These are phyloP conservation scores for Mizuhopecten yessoensis DNA, from an alignment of 1,140 invertebrate species.

Conservation along the genomic window DNA sequence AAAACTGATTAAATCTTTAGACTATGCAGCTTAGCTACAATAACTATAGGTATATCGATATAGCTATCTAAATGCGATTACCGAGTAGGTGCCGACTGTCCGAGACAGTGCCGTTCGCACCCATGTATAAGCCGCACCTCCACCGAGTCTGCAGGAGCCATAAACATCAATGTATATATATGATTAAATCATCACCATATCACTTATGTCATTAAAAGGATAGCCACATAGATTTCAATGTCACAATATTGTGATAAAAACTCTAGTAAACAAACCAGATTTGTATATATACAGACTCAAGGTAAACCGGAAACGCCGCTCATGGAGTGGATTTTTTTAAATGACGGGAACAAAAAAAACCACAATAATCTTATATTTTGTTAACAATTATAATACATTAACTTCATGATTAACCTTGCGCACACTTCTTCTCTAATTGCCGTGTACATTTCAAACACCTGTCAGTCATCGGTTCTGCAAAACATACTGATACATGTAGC, in stretches of 20 bases:
- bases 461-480: no score
- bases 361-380: background rate
- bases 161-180: conserved; percentile 27
- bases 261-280: conserved; percentile 33
- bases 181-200: conserved; percentile 26
- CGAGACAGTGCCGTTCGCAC: background rate
- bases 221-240: background rate
- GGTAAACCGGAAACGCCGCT: no score
- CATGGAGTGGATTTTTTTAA: no score
- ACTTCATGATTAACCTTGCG: no score
- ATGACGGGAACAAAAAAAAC: background rate
- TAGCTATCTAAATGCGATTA: background rate
- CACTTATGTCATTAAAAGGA: conserved; percentile 34
- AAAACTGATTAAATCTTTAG: conserved; percentile 1
- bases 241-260: conserved; percentile 24
- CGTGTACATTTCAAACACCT: no score
- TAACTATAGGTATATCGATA: background rate
- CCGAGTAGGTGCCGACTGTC: background rate
- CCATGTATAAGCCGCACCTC: background rate
- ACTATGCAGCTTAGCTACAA: conserved; percentile 18
- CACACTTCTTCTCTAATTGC: no score
- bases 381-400: background rate
- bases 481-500: no score
- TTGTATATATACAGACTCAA: no score
- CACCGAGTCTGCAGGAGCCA: background rate